These are phyloP conservation scores for Orthonevra nobilis DNA, from an alignment of 2,888 invertebrate species.

Conservation along the genomic window DNA sequence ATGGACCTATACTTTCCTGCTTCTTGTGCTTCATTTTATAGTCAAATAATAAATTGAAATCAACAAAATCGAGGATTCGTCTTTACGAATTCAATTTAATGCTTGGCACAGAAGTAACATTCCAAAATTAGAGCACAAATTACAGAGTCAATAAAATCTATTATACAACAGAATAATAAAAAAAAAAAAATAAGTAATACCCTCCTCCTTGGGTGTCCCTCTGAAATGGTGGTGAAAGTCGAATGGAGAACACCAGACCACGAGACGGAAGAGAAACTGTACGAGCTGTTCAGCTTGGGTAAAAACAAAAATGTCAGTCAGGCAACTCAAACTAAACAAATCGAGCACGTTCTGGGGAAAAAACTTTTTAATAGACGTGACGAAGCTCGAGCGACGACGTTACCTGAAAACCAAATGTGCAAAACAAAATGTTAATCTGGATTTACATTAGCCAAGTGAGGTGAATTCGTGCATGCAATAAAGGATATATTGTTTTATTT, in stretches of 20 bases:
- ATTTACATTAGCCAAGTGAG: conserved; percentile 70
- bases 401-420: conserved; percentile 70
- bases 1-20: no score
- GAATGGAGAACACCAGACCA: conserved; percentile 8
- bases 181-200: conserved; percentile 20
- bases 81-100: conserved; percentile 62
- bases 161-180: conserved; percentile 58
- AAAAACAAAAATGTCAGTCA: conserved; percentile 65
- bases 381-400: conserved; percentile 66
- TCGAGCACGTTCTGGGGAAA: conserved; percentile 64
- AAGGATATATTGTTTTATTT: conserved; percentile 71
- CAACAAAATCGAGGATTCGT: no score
- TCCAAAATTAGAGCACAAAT: conserved; percentile 64
- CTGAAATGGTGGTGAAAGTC: conserved; percentile 42
- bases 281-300: no score
- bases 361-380: conserved; percentile 71
- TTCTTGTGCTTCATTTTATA: no score
- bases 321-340: conserved; percentile 69
- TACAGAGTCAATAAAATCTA: conserved; percentile 68
- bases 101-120: conserved; percentile 21
- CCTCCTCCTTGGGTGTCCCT: neutral
- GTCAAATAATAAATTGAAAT: no score
- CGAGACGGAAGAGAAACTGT: no score
- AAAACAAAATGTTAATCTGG: conserved; percentile 69
- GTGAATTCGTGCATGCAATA: conserved; percentile 70